A percentile compares a stretch with the other conserved stretches of the same genome.
phyloP scores from a whole-genome alignment of 1,140 invertebrate species.

The Drosophila melanogaster region Release_6_plus_ISO1_MT NT_033779.5:6457501-6458000 shows the following conservation, averaged over 20 bases:
- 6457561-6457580: constrained; percentile 87
- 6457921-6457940: not conserved
- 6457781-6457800: constrained; percentile 93
- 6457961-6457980: not conserved
- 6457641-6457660: constrained; percentile 94
- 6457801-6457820: constrained; percentile 91
- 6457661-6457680: constrained; percentile 95
- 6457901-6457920: constrained; percentile 86
- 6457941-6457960: not conserved
- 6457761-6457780: constrained; percentile 90
- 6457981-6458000: not conserved
- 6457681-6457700: constrained; percentile 94
- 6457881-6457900: constrained; percentile 94
- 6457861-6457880: constrained; percentile 98
- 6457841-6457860: constrained; percentile 97
- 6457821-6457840: constrained; percentile 91
- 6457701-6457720: constrained; percentile 90
- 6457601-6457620: constrained; percentile 94
- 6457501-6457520: not conserved
- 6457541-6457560: constrained; percentile 89
- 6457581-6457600: constrained; percentile 93
- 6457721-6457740: constrained; percentile 89
- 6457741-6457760: constrained; percentile 86
- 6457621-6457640: constrained; percentile 95
- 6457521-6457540: constrained; percentile 87